These are phyloP conservation scores for Anguilla marmorata DNA, from an alignment of 2,797 vertebrate genomes.

Conservation along the genomic window DNA sequence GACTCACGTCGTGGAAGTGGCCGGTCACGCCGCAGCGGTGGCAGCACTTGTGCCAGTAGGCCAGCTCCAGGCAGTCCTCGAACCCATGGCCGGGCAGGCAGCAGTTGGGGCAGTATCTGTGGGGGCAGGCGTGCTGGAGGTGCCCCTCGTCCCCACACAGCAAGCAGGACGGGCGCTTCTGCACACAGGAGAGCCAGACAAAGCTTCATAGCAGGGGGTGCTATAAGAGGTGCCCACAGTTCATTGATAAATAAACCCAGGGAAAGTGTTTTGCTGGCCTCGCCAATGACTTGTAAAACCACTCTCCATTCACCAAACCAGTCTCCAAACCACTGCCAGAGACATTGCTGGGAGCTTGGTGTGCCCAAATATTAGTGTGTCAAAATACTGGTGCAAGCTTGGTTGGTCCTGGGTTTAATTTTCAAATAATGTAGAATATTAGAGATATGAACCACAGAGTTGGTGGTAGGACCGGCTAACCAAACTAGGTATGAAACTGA, in stretches of 20 bases:
- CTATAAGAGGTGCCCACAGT: neutral
- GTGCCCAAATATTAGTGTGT: too few species aligned
- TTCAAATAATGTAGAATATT: too few species aligned
- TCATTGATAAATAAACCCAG: neutral
- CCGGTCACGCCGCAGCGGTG: conserved; percentile 84
- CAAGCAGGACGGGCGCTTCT: conserved; percentile 80
- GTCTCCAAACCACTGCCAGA: too few species aligned
- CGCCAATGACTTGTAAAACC: too few species aligned
- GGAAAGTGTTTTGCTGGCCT: too few species aligned
- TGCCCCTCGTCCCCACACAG: conserved; percentile 83
- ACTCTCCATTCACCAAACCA: too few species aligned
- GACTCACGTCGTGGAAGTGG: conserved; percentile 89
- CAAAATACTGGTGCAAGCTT: too few species aligned
- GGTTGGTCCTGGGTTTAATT: too few species aligned
- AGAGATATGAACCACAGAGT: too few species aligned
- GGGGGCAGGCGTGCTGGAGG: conserved; percentile 71
- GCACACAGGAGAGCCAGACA: neutral
- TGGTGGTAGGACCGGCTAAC: too few species aligned
- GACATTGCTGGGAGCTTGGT: too few species aligned
- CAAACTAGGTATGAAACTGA: too few species aligned
- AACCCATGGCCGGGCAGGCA: conserved; percentile 78
- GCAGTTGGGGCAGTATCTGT: conserved; percentile 84
- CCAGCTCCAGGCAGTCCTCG: conserved; percentile 75
- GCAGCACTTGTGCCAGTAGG: conserved; percentile 82
- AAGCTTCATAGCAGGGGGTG: neutral